phyloP scores from a whole-genome alignment of 2,888 invertebrate species.

The Nycteola revayana region DNA sequence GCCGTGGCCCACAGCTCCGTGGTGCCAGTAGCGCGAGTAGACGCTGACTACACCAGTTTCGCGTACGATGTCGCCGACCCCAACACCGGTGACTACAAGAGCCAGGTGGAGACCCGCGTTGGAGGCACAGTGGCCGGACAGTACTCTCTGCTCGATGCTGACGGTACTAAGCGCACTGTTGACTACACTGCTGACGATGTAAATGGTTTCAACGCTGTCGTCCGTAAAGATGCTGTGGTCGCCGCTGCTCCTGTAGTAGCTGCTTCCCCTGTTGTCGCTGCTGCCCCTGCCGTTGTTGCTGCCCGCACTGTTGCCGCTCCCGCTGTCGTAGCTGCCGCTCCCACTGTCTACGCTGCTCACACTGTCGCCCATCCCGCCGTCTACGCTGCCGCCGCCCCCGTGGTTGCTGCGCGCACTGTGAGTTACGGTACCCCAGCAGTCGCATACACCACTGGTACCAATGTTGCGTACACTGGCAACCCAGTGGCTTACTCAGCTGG shows the following conservation, averaged over 20 bases:
- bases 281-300: conserved; percentile 39
- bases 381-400: conserved; percentile 13
- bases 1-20: conserved; percentile 68
- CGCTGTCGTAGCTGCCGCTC: conserved; percentile 28
- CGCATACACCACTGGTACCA: conserved; percentile 6
- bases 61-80: conserved; percentile 82
- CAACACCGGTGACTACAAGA: conserved; percentile 81
- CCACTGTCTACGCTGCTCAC: conserved; percentile 31
- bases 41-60: conserved; percentile 76
- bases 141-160: conserved; percentile 79
- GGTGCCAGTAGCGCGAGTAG: conserved; percentile 78
- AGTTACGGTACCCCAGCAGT: conserved; percentile 8
- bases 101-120: conserved; percentile 78
- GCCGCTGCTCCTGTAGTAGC: conserved; percentile 54
- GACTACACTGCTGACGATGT: conserved; percentile 81
- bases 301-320: conserved; percentile 33
- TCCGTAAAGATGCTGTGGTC: conserved; percentile 74
- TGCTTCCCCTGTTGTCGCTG: conserved; percentile 46
- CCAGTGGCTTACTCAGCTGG: conserved; percentile 22
- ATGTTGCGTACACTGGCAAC: too few species aligned
- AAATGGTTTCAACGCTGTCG: conserved; percentile 82
- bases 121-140: conserved; percentile 79
- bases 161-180: conserved; percentile 80
- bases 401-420: conserved; percentile 5
- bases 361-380: conserved; percentile 33